Percentiles rank a stretch among this genome's conserved stretches.
These are phyloP conservation scores for Erebia epiphron DNA, from an alignment of 2,888 invertebrate genomes.

Conservation along the genomic window DNA sequence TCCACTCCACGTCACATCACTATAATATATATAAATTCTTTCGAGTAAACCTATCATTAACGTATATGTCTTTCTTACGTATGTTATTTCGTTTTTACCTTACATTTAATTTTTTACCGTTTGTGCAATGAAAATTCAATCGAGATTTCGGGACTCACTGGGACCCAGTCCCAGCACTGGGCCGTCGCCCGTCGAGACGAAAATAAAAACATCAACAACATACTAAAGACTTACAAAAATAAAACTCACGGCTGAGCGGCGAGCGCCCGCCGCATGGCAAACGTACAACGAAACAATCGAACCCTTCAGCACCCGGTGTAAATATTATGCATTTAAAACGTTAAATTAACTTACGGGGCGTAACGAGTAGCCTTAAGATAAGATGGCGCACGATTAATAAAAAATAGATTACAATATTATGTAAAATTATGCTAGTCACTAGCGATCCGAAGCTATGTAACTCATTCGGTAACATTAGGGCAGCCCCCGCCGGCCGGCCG, in stretches of 20 bases:
- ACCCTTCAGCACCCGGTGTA: slow-evolving; percentile 58
- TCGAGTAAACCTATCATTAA: slow-evolving; percentile 77
- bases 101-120: slow-evolving; percentile 62
- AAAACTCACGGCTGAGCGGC: slow-evolving; percentile 37
- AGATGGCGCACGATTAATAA: slow-evolving; percentile 60
- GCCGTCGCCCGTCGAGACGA: slow-evolving; percentile 42
- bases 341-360: slow-evolving; percentile 54
- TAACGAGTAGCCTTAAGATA: slow-evolving; percentile 46
- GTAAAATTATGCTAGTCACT: slow-evolving; percentile 71
- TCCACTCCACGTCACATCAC: slow-evolving; percentile 28
- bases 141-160: slow-evolving; percentile 10
- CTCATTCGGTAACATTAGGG: slow-evolving; percentile 70
- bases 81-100: slow-evolving; percentile 78
- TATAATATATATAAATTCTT: slow-evolving; percentile 72
- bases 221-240: slow-evolving; percentile 47
- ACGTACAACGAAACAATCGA: slow-evolving; percentile 44
- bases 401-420: slow-evolving; percentile 54
- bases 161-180: neutral
- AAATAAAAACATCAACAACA: slow-evolving; percentile 49
- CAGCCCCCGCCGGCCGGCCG: slow-evolving; percentile 34
- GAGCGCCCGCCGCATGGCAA: slow-evolving; percentile 32
- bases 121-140: slow-evolving; percentile 71
- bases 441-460: slow-evolving; percentile 74
- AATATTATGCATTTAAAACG: slow-evolving; percentile 60
- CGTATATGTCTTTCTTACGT: slow-evolving; percentile 84